Conservation (phyloP, 1,140 invertebrate genomes). For the Sitophilus oryzae region DNA sequence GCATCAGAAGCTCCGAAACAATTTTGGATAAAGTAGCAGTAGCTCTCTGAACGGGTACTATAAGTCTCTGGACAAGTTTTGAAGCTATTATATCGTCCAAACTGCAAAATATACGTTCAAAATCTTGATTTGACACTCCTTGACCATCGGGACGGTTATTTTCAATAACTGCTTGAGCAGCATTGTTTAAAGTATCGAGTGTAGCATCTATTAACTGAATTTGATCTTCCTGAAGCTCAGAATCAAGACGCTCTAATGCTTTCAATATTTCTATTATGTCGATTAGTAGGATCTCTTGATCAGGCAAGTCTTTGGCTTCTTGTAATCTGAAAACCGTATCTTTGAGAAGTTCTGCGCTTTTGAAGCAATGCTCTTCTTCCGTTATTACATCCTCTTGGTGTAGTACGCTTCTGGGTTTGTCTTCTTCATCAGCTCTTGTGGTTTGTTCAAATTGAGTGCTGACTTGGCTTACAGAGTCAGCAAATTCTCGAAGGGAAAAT, state of each 20-base stretch:
- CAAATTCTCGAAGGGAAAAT: slow-evolving; percentile 20
- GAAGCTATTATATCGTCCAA: slow-evolving; percentile 1
- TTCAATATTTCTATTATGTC: slow-evolving; percentile 12
- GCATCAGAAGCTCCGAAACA: slow-evolving; percentile 4
- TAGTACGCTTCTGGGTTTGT: background rate
- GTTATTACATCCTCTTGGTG: slow-evolving; percentile 3
- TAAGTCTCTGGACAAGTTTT: slow-evolving; percentile 1
- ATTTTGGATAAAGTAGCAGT: slow-evolving; percentile 14
- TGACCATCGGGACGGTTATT: slow-evolving; percentile 1
- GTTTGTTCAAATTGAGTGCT: background rate
- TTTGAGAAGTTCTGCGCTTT: slow-evolving; percentile 11
- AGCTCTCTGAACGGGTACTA: slow-evolving; percentile 16
- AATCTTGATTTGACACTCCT: background rate
- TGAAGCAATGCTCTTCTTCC: slow-evolving; percentile 19
- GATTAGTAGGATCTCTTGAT: slow-evolving; percentile 16
- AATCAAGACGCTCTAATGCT: slow-evolving; percentile 5
- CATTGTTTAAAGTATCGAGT: slow-evolving; percentile 3
- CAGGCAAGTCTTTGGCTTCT: slow-evolving; percentile 6
- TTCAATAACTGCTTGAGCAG: slow-evolving; percentile 13
- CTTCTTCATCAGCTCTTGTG: background rate
- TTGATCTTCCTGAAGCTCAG: slow-evolving; percentile 10
- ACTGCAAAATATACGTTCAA: background rate
- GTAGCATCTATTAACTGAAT: slow-evolving; percentile 3
- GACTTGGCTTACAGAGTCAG: slow-evolving; percentile 15
- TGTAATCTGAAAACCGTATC: slow-evolving; percentile 10